A percentile compares a stretch with the other conserved stretches of the same genome.
Evolutionary conservation across 2,797 vertebrate genomes (phyloP).

Genomic region (Smutsia temminckii): DNA sequence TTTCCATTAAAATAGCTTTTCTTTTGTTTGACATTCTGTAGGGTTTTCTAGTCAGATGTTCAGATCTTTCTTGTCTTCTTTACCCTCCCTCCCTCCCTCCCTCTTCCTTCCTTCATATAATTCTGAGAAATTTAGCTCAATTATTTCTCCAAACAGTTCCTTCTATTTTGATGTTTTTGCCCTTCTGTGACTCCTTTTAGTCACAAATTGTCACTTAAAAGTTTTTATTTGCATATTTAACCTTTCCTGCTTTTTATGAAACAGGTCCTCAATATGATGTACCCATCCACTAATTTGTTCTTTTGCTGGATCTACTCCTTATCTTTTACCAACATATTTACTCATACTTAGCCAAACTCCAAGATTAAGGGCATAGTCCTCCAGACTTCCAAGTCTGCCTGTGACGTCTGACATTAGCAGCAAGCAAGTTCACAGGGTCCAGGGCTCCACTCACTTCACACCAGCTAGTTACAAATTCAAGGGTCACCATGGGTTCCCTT

Average conservation of each 20-base stretch:
- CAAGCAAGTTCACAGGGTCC: background rate
- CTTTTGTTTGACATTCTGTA: background rate
- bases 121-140: background rate
- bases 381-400: background rate
- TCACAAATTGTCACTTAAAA: background rate
- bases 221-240: background rate
- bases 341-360: background rate
- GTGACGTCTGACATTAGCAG: background rate
- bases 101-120: background rate
- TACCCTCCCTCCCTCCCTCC: background rate
- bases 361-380: background rate
- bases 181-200: background rate
- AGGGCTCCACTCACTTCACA: background rate
- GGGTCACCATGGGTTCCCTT: background rate
- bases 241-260: background rate
- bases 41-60: background rate
- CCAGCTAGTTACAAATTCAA: background rate
- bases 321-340: background rate
- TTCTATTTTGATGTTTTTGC: background rate
- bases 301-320: background rate
- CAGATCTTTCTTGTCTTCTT: too few relatives aligned
- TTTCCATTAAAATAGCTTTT: background rate
- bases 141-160: background rate
- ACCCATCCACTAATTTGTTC: background rate
- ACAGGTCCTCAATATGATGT: background rate